Evolutionary conservation across 2,888 invertebrate species (phyloP).

Genomic region (Stramonita haemastoma): DNA sequence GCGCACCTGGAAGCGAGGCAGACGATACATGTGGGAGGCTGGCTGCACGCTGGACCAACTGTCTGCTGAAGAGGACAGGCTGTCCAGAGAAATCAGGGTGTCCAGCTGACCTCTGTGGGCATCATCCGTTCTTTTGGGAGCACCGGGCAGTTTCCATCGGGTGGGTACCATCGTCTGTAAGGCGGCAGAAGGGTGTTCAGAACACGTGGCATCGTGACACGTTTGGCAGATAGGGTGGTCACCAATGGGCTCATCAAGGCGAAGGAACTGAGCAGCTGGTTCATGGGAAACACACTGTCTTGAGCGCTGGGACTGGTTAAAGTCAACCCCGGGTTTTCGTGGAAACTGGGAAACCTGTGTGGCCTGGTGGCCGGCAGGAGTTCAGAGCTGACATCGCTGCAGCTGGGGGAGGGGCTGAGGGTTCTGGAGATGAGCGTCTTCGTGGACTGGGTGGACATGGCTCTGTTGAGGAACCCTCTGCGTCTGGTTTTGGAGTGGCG

Average conservation of each 20-base stretch:
- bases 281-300: neutral
- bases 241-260: neutral
- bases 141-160: neutral
- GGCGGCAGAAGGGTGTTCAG: neutral
- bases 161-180: neutral
- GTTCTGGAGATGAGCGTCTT: constrained; percentile 2
- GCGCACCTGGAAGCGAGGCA: constrained; percentile 37
- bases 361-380: neutral
- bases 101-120: neutral
- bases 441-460: constrained; percentile 39
- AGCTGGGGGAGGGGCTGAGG: neutral
- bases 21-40: constrained; percentile 17
- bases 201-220: neutral
- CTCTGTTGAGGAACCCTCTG: neutral
- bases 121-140: neutral
- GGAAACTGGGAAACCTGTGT: neutral
- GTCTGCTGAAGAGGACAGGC: neutral
- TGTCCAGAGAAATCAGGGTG: neutral
- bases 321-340: neutral
- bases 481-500: neutral
- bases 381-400: neutral
- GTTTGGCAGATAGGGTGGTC: neutral
- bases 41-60: neutral
- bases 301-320: neutral
- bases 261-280: neutral